Base-by-base conservation (phyloP, 2,113 vertebrate species). In the Haemorhous mexicanus region DNA sequence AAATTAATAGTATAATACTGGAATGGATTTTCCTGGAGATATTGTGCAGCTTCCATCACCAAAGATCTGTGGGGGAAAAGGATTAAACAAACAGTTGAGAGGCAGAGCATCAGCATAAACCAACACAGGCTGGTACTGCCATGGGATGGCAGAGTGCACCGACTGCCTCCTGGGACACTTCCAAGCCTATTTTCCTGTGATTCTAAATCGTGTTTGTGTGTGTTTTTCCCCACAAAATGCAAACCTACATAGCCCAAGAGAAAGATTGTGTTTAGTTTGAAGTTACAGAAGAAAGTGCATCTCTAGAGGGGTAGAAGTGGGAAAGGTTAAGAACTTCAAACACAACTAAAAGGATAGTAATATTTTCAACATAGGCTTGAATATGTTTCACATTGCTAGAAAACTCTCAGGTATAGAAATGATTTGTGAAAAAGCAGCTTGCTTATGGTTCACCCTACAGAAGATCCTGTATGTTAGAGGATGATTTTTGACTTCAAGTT, bases 321-420 rank as follows among this genome's bases (percentile, higher is more conserved):
- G 47, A 93, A 94, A 92, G 79, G 68, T 81, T 83, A 93, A 79
- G 72, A 86, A 80, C 75, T 95, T 93, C 68, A 93, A 88, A 92
- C 67, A 77, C 4, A 81, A 49, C 49, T n/a, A 67, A 81, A 56
- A 53, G 26, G 12, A 73, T 3, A 69, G 81, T 67, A 41, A 22
- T 41, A 63, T 30, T 78, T 84, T 84, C 61, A 81, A 37, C 52
- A 39, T 0, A 39, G 59, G 7, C 47, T 68, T 90, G 68, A 89
- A 41, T 73, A 47, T 16, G 6, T 84, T 93, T 67, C 68, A 64
- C 20, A 39, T 27, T 66, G 68, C 47, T 59, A 39, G 55, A 66
- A 62, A 83, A 81, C 13, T n/a, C 37, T 77, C 44, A 84, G 46
- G n/a, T 72, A 43, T 0, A 90, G 50, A 84, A 94, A 77, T 46